phyloP scores from a whole-genome alignment of 2,797 vertebrate species.

The Rhinatrema bivittatum region DNA sequence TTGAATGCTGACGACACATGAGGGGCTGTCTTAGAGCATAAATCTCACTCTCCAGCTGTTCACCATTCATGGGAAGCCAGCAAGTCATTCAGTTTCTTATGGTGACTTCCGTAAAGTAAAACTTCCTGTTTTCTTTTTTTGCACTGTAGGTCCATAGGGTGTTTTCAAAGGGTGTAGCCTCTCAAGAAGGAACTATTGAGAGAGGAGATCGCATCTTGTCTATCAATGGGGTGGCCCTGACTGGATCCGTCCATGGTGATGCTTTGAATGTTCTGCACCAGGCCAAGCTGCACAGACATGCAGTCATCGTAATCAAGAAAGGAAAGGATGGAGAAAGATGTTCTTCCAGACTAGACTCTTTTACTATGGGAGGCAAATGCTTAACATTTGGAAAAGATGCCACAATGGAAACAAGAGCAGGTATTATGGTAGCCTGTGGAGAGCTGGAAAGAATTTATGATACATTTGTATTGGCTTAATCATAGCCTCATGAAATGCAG shows the following conservation, averaged over 20 bases:
- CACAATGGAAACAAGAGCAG: conserved; percentile 47
- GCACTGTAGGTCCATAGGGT: conserved; percentile 80
- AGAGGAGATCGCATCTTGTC: conserved; percentile 77
- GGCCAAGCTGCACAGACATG: conserved; percentile 63
- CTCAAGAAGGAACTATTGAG: conserved; percentile 74
- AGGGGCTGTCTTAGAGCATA: too few species aligned
- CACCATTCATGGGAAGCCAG: too few species aligned
- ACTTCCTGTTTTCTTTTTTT: not conserved
- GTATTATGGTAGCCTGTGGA: conserved; percentile 45
- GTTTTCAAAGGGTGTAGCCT: conserved; percentile 76
- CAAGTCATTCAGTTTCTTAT: not conserved
- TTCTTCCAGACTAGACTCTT: conserved; percentile 35
- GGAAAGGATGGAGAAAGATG: conserved; percentile 36
- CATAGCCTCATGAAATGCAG: too few species aligned
- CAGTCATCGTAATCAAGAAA: conserved; percentile 70
- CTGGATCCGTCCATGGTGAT: conserved; percentile 68
- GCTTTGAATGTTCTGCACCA: conserved; percentile 78
- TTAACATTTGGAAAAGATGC: conserved; percentile 37
- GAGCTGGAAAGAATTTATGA: conserved; percentile 25
- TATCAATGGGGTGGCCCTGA: conserved; percentile 70
- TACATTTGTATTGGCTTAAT: not conserved
- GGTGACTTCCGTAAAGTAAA: too few species aligned
- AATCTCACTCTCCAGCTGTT: too few species aligned
- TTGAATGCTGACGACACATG: too few species aligned
- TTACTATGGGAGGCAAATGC: conserved; percentile 30